phyloP scores from a whole-genome alignment of 2,797 vertebrate species.

The Poecilia gillii region DNA sequence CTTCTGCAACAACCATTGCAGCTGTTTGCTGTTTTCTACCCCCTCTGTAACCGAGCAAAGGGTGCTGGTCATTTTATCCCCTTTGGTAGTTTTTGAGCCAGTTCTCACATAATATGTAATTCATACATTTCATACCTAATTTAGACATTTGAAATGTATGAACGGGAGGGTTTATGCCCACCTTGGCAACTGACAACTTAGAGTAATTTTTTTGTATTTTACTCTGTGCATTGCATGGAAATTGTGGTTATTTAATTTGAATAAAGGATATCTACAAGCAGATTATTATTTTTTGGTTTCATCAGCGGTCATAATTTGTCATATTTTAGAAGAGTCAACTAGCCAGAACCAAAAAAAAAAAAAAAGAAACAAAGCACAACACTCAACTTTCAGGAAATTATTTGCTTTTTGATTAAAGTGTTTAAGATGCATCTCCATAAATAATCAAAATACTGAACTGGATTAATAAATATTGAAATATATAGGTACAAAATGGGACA shows the following conservation, averaged over 20 bases:
- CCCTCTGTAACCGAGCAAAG: neutral
- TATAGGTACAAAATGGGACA: neutral
- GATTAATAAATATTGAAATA: neutral
- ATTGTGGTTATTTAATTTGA: neutral
- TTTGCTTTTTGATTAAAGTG: neutral
- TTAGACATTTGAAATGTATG: neutral
- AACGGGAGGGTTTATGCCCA: neutral
- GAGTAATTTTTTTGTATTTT: neutral
- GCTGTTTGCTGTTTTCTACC: constrained; percentile 4
- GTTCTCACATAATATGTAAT: neutral
- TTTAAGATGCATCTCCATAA: neutral
- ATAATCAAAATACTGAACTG: neutral
- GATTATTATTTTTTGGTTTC: neutral
- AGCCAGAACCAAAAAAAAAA: neutral
- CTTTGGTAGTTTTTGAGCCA: neutral
- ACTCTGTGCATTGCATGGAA: neutral
- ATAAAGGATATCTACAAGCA: neutral
- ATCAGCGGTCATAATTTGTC: neutral
- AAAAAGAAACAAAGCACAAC: neutral
- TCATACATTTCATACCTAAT: neutral
- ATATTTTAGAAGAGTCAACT: neutral
- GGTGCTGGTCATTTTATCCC: neutral
- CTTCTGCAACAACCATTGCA: constrained; percentile 44
- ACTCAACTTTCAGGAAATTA: neutral
- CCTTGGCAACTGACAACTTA: neutral